These are phyloP conservation scores for Monodelphis domestica DNA, from an alignment of 2,797 vertebrate species.

Conservation along the genomic window DNA sequence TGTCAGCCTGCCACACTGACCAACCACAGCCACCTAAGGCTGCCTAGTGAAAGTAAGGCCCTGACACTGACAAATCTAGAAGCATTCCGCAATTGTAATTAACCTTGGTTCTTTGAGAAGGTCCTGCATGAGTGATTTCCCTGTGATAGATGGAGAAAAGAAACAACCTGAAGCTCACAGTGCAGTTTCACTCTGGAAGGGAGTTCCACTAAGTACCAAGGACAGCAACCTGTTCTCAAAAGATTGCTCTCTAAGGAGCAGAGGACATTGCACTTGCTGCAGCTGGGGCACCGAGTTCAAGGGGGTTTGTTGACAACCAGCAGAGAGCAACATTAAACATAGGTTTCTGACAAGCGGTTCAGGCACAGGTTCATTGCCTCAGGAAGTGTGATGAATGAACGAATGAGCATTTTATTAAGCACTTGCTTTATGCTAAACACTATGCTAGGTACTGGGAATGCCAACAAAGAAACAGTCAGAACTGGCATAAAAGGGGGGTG, in stretches of 20 bases:
- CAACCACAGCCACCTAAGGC: background rate
- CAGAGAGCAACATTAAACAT: constrained; percentile 16
- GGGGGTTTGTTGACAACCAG: background rate
- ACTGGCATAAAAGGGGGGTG: background rate
- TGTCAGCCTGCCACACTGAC: constrained; percentile 26
- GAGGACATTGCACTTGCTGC: background rate
- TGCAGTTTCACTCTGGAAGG: background rate
- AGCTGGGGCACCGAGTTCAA: background rate
- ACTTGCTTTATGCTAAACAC: background rate
- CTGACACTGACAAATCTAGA: background rate
- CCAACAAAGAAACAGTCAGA: background rate
- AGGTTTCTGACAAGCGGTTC: background rate
- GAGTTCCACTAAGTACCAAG: constrained; percentile 12
- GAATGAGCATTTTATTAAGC: background rate
- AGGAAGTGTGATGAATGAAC: background rate
- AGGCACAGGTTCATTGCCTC: constrained; percentile 30
- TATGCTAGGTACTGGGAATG: background rate
- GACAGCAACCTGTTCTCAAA: constrained; percentile 14
- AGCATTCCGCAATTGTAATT: constrained; percentile 9
- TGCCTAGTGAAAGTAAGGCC: constrained; percentile 30
- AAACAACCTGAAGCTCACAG: constrained; percentile 25
- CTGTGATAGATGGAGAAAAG: constrained; percentile 11
- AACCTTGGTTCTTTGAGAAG: constrained; percentile 22
- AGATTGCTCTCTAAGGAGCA: background rate
- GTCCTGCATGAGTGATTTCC: constrained; percentile 33